Conservation (phyloP, 2,888 invertebrate species). For the Habroteleia sp. region DNA sequence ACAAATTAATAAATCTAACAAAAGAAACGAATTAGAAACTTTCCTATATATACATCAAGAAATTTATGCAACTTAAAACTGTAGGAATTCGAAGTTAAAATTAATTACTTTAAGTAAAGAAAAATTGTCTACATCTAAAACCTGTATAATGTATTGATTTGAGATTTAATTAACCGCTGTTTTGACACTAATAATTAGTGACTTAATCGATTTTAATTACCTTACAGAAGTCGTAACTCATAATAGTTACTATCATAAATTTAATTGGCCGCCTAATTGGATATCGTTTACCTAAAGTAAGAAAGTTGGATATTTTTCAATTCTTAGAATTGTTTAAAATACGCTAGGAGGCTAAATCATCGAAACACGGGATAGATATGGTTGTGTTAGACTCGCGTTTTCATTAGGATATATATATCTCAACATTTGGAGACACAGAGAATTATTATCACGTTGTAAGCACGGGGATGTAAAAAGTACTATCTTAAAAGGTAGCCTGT, state of each 20-base stretch:
- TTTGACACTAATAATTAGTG: constrained; percentile 45
- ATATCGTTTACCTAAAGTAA: constrained; percentile 14
- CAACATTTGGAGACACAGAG: constrained; percentile 62
- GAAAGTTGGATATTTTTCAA: constrained; percentile 25
- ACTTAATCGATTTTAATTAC: constrained; percentile 39
- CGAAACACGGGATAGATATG: constrained; percentile 16
- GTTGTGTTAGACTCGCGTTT: constrained; percentile 33
- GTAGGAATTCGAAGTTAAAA: too few species aligned
- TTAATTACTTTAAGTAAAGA: too few species aligned
- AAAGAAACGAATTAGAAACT: too few species aligned
- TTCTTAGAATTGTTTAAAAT: constrained; percentile 52
- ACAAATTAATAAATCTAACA: too few species aligned
- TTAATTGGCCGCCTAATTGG: constrained; percentile 54
- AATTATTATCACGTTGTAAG: constrained; percentile 64
- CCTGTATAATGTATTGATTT: neutral
- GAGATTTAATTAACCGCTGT: constrained; percentile 44
- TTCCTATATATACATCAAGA: too few species aligned
- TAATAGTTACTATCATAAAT: constrained; percentile 38
- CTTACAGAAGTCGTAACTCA: constrained; percentile 30
- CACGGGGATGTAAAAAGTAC: constrained; percentile 53
- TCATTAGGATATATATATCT: constrained; percentile 52
- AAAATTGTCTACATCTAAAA: neutral
- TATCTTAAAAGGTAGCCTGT: constrained; percentile 62
- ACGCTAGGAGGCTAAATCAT: constrained; percentile 12
- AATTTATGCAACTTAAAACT: too few species aligned